Conservation (phyloP, 2,113 vertebrate genomes). For the Orcinus orca region DNA sequence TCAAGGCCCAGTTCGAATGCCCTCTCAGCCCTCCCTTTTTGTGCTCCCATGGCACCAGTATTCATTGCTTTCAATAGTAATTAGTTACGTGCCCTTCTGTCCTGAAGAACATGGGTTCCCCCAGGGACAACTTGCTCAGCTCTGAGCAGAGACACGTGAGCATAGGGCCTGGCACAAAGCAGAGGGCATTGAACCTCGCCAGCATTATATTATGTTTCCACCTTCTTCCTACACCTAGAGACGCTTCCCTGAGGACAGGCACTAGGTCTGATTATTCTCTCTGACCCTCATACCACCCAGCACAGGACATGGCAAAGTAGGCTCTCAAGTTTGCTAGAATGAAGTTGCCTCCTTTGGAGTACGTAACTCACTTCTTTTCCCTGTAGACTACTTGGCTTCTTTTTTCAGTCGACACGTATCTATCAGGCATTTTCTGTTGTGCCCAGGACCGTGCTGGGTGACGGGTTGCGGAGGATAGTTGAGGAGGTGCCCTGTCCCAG, state of each 20-base stretch:
- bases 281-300: neutral
- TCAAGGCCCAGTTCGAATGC: neutral
- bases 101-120: neutral
- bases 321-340: neutral
- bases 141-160: neutral
- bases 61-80: neutral
- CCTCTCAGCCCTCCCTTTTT: neutral
- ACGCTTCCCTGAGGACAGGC: neutral
- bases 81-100: neutral
- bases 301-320: neutral
- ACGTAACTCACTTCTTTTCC: neutral
- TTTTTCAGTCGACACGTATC: neutral
- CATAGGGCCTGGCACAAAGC: neutral
- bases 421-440: neutral
- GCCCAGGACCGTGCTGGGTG: neutral
- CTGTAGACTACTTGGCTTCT: neutral
- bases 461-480: neutral
- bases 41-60: neutral
- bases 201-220: neutral
- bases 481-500: neutral
- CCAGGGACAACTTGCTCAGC: neutral
- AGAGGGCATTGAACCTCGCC: neutral
- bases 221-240: neutral
- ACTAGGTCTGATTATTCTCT: neutral
- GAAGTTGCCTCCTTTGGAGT: neutral